phyloP scores from a whole-genome alignment of 2,797 vertebrate genomes.

The Dryobates pubescens region DNA sequence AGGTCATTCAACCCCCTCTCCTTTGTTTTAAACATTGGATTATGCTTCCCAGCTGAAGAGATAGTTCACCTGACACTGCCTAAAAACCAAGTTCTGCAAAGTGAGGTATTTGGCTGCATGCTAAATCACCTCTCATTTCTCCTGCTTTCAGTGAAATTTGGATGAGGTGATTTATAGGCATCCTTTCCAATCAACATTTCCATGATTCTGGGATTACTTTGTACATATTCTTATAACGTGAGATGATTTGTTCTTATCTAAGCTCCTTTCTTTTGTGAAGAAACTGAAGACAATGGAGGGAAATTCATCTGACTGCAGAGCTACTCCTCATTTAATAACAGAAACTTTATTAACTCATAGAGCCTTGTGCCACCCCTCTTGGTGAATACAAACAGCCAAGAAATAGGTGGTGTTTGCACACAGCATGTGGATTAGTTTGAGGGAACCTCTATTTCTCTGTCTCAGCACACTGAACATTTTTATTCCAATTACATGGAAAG shows the following conservation, averaged over 20 bases:
- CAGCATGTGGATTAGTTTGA: neutral
- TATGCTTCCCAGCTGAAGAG: neutral
- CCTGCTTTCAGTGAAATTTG: neutral
- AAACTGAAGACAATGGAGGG: neutral
- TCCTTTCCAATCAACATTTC: constrained; percentile 33
- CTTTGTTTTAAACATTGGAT: neutral
- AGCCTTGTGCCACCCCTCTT: neutral
- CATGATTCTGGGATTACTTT: constrained; percentile 20
- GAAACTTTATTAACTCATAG: neutral
- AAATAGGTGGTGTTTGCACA: neutral
- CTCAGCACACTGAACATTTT: neutral
- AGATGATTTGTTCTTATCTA: neutral
- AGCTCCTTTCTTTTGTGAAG: neutral
- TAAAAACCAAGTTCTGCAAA: neutral
- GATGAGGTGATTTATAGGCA: neutral
- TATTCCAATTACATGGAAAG: neutral
- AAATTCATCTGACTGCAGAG: neutral
- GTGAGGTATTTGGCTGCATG: neutral
- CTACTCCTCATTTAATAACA: constrained; percentile 2
- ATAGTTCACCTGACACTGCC: neutral
- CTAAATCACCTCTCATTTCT: neutral
- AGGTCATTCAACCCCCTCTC: neutral
- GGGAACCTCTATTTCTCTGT: neutral
- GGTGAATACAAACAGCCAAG: neutral
- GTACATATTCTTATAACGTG: neutral